These are phyloP conservation scores for Stegodyphus mimosarum DNA, from an alignment of 1,140 invertebrate species.

Conservation along the genomic window DNA sequence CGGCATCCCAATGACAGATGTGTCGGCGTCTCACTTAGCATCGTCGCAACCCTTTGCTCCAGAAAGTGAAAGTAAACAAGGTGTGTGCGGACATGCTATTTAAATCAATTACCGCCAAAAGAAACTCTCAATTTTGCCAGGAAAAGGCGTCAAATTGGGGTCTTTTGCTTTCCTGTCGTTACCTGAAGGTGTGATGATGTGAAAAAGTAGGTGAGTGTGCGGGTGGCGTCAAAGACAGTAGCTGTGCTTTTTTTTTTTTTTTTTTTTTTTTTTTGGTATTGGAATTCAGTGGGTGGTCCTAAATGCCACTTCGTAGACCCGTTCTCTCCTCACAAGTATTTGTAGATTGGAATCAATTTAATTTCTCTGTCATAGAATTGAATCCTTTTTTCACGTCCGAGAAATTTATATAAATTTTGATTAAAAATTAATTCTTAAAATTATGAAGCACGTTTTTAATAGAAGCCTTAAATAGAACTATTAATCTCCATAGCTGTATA, in stretches of 20 bases:
- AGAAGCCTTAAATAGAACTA: too few relatives aligned
- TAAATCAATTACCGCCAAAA: slow-evolving; percentile 26
- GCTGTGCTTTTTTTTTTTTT: too few relatives aligned
- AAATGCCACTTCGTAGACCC: too few relatives aligned
- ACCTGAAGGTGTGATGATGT: slow-evolving; percentile 8
- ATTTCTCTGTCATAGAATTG: too few relatives aligned
- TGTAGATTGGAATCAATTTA: too few relatives aligned
- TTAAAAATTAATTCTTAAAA: too few relatives aligned
- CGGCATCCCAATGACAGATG: not conserved
- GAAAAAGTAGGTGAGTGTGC: not conserved
- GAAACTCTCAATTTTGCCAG: not conserved
- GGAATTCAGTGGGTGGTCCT: not conserved
- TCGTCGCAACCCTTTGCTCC: not conserved
- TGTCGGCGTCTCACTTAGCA: not conserved
- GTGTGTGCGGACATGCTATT: slow-evolving; percentile 20
- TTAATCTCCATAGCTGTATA: too few relatives aligned
- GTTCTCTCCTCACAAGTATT: too few relatives aligned
- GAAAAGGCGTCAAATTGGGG: slow-evolving; percentile 28
- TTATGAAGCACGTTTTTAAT: too few relatives aligned
- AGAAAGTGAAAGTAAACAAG: slow-evolving; percentile 33
- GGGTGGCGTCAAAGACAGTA: not conserved
- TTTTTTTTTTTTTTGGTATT: not conserved
- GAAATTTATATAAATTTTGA: too few relatives aligned
- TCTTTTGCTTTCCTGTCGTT: not conserved
- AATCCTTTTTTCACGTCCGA: too few relatives aligned